Base-by-base conservation (phyloP, 2,888 invertebrate species). In the Prosopocoilus inquinatus region DNA sequence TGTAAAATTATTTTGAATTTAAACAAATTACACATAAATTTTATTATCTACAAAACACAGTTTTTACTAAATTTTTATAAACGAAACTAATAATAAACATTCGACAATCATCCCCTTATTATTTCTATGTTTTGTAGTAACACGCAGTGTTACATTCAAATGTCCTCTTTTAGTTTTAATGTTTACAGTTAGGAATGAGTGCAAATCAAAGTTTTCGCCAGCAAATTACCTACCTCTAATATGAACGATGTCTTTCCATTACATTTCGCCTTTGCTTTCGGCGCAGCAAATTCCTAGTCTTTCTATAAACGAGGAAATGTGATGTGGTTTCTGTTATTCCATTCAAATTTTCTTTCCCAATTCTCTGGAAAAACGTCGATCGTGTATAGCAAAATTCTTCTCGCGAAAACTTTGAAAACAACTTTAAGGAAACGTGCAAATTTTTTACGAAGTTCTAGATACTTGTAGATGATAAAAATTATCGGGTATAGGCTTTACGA, bases 391-490 rank as follows among this genome's bases (percentile, higher is more conserved):
- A 28, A 28, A 28, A n/a, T n/a, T n/a, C n/a, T 28, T 28, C 20
- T 28, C 20, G 20, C 20, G 20, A 28, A 28, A 28, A 3, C 20
- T 28, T 28, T 28, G 20, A 28, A 28, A 5, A 28, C 20, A 3
- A 5, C 5, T 4, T 28, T 4, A 4, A 28, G 20, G 5, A 28
- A 28, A 41, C 16, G 41, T 41, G 16, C 41, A 41, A 41, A 41
- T 11, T 41, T 41, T 41, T 41, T 41, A 41, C 16, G 16, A 15
- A 41, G 13, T 41, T 15, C 16, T 41, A 41, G 41, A 9, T 15
- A 41, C 41, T 16, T 41, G 61, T 62, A 59, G 65, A 58, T 66
- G 64, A 64, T 67, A 63, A 64, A 63, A 59, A 64, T 64, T 66
- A 64, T 65, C 66, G 63, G 64, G 63, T 52, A 47, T 53, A 56